phyloP scores from a whole-genome alignment of 2,888 invertebrate genomes.

The Ptychoptera albimana region DNA sequence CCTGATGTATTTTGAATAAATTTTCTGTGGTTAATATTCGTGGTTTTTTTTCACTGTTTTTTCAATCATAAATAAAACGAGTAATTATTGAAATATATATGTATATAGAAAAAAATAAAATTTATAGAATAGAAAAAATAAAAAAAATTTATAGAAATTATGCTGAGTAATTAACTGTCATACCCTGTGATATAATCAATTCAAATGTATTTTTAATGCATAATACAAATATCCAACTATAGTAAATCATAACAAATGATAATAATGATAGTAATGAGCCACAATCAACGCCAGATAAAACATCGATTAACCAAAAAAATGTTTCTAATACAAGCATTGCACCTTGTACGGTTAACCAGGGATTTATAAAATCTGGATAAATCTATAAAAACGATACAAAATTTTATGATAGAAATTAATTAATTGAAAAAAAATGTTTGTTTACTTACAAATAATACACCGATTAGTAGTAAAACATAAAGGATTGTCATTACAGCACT shows the following conservation, averaged over 20 bases:
- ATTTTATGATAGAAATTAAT: too few relatives aligned
- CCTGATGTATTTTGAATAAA: too few relatives aligned
- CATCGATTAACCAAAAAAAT: constrained; percentile 15
- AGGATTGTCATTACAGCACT: constrained; percentile 16
- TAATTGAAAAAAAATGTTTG: constrained; percentile 1
- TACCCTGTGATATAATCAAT: background rate
- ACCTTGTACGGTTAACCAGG: constrained; percentile 16
- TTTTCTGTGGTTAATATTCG: too few relatives aligned
- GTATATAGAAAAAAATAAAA: too few relatives aligned
- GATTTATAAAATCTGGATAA: constrained; percentile 16
- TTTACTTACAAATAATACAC: constrained; percentile 11
- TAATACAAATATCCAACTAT: constrained; percentile 12
- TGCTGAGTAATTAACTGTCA: too few relatives aligned
- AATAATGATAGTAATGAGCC: constrained; percentile 13
- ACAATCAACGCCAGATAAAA: constrained; percentile 13
- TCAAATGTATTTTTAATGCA: constrained; percentile 17
- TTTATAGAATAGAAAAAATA: too few relatives aligned
- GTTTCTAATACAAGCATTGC: constrained; percentile 15
- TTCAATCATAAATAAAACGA: too few relatives aligned
- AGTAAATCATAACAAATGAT: constrained; percentile 6
- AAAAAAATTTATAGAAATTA: too few relatives aligned
- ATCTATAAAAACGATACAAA: constrained; percentile 17
- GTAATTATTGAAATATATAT: too few relatives aligned
- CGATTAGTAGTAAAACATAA: constrained; percentile 16
- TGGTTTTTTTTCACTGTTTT: too few relatives aligned